phyloP scores from a whole-genome alignment of 2,888 invertebrate species.

The Callimorpha dominula region DNA sequence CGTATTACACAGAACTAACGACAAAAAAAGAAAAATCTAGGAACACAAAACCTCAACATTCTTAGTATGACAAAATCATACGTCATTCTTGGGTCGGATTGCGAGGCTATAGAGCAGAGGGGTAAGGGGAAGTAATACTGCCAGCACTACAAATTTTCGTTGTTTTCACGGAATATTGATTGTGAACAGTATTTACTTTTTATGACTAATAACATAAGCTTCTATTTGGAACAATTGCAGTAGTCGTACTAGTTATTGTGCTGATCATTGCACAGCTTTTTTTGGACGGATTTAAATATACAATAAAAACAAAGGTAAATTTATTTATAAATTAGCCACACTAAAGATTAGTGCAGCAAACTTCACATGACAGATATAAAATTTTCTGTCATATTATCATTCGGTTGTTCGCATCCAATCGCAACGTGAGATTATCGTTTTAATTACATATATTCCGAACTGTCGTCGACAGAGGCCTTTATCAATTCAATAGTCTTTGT shows the following conservation, averaged over 20 bases:
- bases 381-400: constrained; percentile 60
- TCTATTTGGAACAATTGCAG: neutral
- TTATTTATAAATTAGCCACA: constrained; percentile 50
- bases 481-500: constrained; percentile 68
- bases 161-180: constrained; percentile 31
- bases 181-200: neutral
- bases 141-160: constrained; percentile 56
- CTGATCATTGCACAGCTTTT: neutral
- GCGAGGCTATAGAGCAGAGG: constrained; percentile 52
- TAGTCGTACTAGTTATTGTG: neutral
- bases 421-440: constrained; percentile 62
- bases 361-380: constrained; percentile 66
- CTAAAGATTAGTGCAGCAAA: constrained; percentile 53
- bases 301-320: constrained; percentile 43
- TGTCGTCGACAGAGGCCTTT: constrained; percentile 59
- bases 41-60: constrained; percentile 82
- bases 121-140: constrained; percentile 58
- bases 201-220: neutral
- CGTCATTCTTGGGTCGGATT: constrained; percentile 61
- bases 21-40: constrained; percentile 66
- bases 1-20: constrained; percentile 32
- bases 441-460: constrained; percentile 50
- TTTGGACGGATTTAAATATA: accelerated
- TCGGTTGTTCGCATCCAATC: constrained; percentile 61
- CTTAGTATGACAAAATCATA: constrained; percentile 49